A percentile compares a stretch with the other conserved stretches of the same genome.
phyloP scores from a whole-genome alignment of 2,888 invertebrate species.

The Phengaris arion region DNA sequence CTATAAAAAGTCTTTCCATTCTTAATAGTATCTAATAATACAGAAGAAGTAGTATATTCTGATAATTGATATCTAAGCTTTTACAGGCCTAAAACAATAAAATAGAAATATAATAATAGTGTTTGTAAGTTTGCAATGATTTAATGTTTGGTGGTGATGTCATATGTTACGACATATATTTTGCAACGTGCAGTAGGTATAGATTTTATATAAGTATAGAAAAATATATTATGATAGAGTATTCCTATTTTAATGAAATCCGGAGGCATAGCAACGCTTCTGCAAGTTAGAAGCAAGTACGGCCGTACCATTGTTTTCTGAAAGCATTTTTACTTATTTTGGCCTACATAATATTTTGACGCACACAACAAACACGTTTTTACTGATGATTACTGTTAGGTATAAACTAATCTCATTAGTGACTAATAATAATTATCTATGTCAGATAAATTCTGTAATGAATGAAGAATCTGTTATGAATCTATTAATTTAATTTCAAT shows the following conservation, averaged over 20 bases:
- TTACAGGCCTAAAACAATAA: no score
- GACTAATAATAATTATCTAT: not conserved
- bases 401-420: no score
- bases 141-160: not conserved
- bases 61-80: no score
- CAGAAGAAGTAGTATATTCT: no score
- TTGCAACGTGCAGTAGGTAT: not conserved
- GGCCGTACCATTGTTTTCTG: not conserved
- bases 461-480: not conserved
- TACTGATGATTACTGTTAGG: not conserved
- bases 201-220: slow-evolving; percentile 7
- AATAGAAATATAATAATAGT: not conserved
- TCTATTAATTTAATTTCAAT: not conserved
- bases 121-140: not conserved
- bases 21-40: no score
- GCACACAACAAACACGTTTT: slow-evolving; percentile 4
- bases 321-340: not conserved
- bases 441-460: not conserved
- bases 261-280: not conserved
- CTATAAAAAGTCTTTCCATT: no score
- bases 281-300: no score
- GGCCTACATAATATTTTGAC: not conserved
- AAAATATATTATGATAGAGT: slow-evolving; percentile 7
- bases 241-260: not conserved
- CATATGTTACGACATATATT: not conserved